Evolutionary conservation across 2,797 vertebrate species (phyloP).

Genomic region (Danio choprae): DNA sequence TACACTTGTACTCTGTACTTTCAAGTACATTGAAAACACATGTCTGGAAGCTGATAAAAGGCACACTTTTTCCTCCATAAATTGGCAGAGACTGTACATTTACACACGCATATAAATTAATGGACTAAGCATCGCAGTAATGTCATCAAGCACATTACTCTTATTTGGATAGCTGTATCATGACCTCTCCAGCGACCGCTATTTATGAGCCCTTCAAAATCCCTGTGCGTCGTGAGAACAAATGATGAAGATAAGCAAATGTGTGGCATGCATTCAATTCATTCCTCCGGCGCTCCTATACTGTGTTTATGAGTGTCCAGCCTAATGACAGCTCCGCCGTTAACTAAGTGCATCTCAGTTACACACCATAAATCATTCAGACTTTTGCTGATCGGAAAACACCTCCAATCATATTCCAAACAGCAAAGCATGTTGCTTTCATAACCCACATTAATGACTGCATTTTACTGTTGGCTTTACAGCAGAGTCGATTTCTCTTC

Average conservation of each 20-base stretch:
- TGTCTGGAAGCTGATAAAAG: slow-evolving; percentile 78
- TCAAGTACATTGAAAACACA: slow-evolving; percentile 81
- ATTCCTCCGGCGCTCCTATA: slow-evolving; percentile 25
- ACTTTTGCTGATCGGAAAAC: slow-evolving; percentile 21
- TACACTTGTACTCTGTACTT: slow-evolving; percentile 65
- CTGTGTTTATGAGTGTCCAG: slow-evolving; percentile 39
- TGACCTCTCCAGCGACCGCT: slow-evolving; percentile 56
- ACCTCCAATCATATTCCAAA: slow-evolving; percentile 12
- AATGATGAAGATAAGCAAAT: slow-evolving; percentile 58
- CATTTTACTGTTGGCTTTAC: slow-evolving; percentile 14
- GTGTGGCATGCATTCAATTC: slow-evolving; percentile 53
- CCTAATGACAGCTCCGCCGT: slow-evolving; percentile 47
- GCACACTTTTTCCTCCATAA: slow-evolving; percentile 49
- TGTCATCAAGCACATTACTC: slow-evolving; percentile 58
- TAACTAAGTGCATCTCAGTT: slow-evolving; percentile 58
- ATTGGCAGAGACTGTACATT: slow-evolving; percentile 53
- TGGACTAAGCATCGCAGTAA: slow-evolving; percentile 52
- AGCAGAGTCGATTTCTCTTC: background rate
- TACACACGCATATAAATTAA: slow-evolving; percentile 57
- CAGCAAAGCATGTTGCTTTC: slow-evolving; percentile 34
- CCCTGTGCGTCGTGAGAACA: slow-evolving; percentile 34
- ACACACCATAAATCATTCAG: slow-evolving; percentile 56
- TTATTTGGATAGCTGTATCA: slow-evolving; percentile 54
- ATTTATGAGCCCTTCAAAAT: slow-evolving; percentile 55
- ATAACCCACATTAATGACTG: slow-evolving; percentile 34